Base-by-base conservation (phyloP, 2,888 invertebrate genomes). In the Mythimna albipuncta region DNA sequence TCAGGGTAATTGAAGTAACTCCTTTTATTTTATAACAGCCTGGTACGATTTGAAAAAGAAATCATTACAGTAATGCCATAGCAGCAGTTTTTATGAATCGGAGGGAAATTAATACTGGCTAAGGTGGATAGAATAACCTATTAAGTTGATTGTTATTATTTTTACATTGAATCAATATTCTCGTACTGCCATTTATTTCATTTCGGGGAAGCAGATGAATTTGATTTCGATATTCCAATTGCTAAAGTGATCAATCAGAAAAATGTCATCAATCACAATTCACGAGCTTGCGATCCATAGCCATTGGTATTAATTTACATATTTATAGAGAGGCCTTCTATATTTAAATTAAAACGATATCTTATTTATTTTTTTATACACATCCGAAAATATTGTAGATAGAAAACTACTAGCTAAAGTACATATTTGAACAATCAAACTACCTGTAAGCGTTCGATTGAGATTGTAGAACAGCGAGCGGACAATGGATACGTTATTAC, bases 211-310 rank as follows among this genome's bases (percentile, higher is more conserved):
- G 44, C 62, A 74, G 47, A 61, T 32, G 55, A 71, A 71, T 79
- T 62, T 44, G 44, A 59, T 83, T 79, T 26, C 65, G 19, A 71
- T 74, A 83, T 68, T 65, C 52, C 54, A 38, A 70, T 75, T 5
- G 68, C 57, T 68, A 26, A 61, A 79, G 69, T 66, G 52, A 83
- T 83, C 82, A 81, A 84, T 84, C 82, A 83, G 57, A 61, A 58
- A 70, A 77, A 69, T 71, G 50, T 70, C 74, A 84, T 82, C 82
- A 81, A 84, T 82, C 84, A 84, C 81, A 77, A 73, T 80, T 73
- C 66, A 64, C 54, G 58, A 77, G 72, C 66, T 69, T 55, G 64
- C 72, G 52, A 72, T 78, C 66, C 68, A 41, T 59, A 47, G 58
- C 62, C 44, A 72, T 66, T 72, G 69, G 63, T 80, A 70, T 80